A percentile compares a stretch with the other conserved stretches of the same genome.
Evolutionary conservation across 2,888 invertebrate species (phyloP).

Genomic region (Ashinkailepas kermadecensis): DNA sequence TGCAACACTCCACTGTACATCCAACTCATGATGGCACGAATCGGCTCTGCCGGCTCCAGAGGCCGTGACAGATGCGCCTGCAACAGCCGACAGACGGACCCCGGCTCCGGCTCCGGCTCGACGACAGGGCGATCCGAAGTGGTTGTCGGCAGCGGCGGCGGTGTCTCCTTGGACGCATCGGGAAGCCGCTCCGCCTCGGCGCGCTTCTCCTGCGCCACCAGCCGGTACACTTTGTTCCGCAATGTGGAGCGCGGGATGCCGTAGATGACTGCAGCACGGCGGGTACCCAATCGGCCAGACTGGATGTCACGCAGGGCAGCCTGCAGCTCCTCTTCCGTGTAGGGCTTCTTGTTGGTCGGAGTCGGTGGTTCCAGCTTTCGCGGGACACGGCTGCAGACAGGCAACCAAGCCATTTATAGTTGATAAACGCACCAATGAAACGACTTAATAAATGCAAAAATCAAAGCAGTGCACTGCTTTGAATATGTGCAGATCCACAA

Average conservation of each 20-base stretch:
- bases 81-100: slow-evolving; percentile 10
- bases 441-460: no score
- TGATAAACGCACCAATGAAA: no score
- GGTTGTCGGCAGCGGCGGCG: not conserved
- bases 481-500: no score
- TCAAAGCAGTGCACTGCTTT: no score
- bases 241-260: slow-evolving; percentile 94
- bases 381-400: slow-evolving; percentile 50
- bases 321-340: slow-evolving; percentile 92
- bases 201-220: not conserved
- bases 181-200: slow-evolving; percentile 37
- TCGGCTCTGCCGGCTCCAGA: not conserved
- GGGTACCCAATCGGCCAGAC: slow-evolving; percentile 82
- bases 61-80: slow-evolving; percentile 2
- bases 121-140: no score
- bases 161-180: not conserved
- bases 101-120: not conserved
- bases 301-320: slow-evolving; percentile 91
- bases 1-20: slow-evolving; percentile 7
- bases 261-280: slow-evolving; percentile 89
- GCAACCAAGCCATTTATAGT: slow-evolving; percentile 35
- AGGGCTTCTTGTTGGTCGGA: slow-evolving; percentile 59
- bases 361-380: slow-evolving; percentile 59
- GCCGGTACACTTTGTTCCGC: slow-evolving; percentile 69
- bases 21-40: slow-evolving; percentile 11